Percentiles rank a stretch among this genome's conserved stretches.
phyloP scores from a whole-genome alignment of 2,113 vertebrate genomes.

The Rissa tridactyla region DNA sequence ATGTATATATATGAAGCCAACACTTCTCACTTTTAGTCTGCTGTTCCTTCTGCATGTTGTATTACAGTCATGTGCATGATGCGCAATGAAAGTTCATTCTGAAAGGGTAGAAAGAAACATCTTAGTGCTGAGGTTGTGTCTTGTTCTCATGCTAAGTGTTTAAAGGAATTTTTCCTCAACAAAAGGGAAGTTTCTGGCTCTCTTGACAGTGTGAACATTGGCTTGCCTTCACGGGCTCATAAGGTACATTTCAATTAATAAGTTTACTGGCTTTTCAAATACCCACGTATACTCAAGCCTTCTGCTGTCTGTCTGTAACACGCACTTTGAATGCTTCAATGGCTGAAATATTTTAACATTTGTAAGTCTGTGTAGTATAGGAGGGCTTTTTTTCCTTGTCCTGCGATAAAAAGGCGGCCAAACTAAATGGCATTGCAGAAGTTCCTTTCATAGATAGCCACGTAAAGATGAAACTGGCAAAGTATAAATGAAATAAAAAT shows the following conservation, averaged over 20 bases:
- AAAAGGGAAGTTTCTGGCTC: background rate
- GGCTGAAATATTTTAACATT: background rate
- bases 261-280: background rate
- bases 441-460: background rate
- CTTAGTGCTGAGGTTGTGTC: background rate
- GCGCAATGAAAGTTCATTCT: background rate
- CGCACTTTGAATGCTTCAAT: background rate
- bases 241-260: background rate
- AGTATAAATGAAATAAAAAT: background rate
- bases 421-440: background rate
- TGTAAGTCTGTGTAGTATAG: background rate
- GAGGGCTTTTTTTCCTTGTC: background rate
- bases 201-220: background rate
- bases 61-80: background rate
- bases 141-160: background rate
- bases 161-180: background rate
- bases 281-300: background rate
- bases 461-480: background rate
- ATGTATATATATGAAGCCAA: background rate
- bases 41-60: background rate
- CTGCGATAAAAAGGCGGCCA: background rate
- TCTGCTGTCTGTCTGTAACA: background rate
- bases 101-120: background rate
- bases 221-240: background rate
- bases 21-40: background rate